Evolutionary conservation across 2,888 invertebrate genomes (phyloP), one percentile per base, ranked within the genome.

Genomic region (Pristionchus maxplancki): DNA sequence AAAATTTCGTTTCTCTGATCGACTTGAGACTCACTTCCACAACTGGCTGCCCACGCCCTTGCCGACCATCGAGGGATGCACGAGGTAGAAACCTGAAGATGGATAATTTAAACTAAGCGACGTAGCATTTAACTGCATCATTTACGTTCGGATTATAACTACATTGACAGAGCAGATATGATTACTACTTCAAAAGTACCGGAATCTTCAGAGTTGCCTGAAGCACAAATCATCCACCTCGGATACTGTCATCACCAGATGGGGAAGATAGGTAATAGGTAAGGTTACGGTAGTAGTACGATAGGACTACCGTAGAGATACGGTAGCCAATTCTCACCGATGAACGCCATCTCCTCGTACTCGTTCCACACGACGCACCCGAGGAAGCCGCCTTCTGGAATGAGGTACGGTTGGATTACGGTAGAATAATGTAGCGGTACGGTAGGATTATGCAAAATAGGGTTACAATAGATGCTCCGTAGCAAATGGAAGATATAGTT

Each of bases 271-370:
- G n/a, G n/a, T n/a, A n/a, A n/a, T n/a, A 8, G n/a, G 58, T n/a
- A 58, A 8, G 58, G 8, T 28, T 62, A 28, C 62, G 28, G 62
- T 28, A 58, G 15, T n/a, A n/a, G n/a, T n/a, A n/a, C n/a, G n/a
- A 44, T 31, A 64, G n/a, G 64, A 13, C 13, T 31, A 34, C 31
- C 8, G 28, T 15, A 62, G 4, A 15, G 28, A 62, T 28, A 4
- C n/a, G 28, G n/a, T 28, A 64, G 17, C 13, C 28, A 34, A 64
- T 31, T 58, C 82, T 24, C 53, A 83, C 82, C 85, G 24, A 85
- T 85, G n/a, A 85, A 85, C 34, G 85, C 85, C 62, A 85, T 64
- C 48, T 64, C 85, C n/a, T 85, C 85, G 85, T 85, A 85, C 48
- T 85, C 85, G 44, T 85, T 85, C 85, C 85, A 85, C 31, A 85